Evolutionary conservation across 2,888 invertebrate genomes (phyloP), one percentile per base, ranked within the genome.

Genomic region (Adelphocoris suturalis): DNA sequence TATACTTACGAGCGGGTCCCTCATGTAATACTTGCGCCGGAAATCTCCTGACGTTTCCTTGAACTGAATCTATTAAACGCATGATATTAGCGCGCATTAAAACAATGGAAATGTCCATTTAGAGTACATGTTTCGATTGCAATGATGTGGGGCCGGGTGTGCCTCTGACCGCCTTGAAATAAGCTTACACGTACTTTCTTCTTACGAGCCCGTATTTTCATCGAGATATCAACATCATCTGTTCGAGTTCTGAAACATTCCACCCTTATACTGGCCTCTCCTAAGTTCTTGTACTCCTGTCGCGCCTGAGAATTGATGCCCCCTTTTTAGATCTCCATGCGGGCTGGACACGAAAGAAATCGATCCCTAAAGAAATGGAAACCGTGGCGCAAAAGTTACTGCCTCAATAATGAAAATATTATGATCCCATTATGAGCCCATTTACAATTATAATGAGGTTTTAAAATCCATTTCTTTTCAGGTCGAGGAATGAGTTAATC

Each of bases 371-470:
- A 52, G 52, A 52, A 16, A 52, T 12, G 52, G 52, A 52, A 52
- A 52, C 52, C 1, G 52, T 52, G 52, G 52, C 1, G 3, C 52
- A 52, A 3, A 52, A 52, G 14, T 52, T 52, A 52, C 52, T 52
- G 16, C 52, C 52, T 16, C 52, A 52, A 52, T 16, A 16, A 16
- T 3, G 52, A 52, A 13, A 52, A 52, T 16, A 16, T 52, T 52
- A 52, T 52, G 52, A 52, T 52, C 52, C 52, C 16, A 52, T 52
- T 52, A 52, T 52, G 16, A 52, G 52, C 80, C 28, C 46, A 23
- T 80, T 80, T 46, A 75, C 16, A 75, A 75, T 75, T 75, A 19
- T 75, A 75, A 75, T 75, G 23, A 1, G 75, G 1, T 75, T 75
- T 75, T 1, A 75, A 75, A 28, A 19, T 75, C 23, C 75, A 28